Conservation (phyloP, 2,113 vertebrate species). For the Oreochromis niloticus region DNA sequence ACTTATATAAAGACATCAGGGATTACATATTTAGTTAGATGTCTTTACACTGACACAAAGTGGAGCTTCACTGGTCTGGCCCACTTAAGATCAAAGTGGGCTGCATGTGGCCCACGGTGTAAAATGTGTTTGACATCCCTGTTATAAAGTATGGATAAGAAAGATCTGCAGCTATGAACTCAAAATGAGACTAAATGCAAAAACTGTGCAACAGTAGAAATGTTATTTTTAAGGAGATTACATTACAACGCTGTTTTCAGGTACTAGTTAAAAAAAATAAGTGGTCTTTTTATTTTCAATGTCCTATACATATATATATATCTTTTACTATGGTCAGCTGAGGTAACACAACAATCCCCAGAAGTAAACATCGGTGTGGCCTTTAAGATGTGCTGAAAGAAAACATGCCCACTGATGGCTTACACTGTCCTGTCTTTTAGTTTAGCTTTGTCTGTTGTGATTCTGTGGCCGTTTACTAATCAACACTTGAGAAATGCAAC, state of each 20-base stretch:
- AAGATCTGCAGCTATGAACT: not conserved
- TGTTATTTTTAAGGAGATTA: not conserved
- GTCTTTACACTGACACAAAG: not conserved
- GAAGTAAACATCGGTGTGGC: not conserved
- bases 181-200: not conserved
- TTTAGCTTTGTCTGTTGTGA: not conserved
- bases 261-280: not conserved
- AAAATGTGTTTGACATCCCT: not conserved
- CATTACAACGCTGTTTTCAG: not conserved
- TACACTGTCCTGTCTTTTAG: not conserved
- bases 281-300: not conserved
- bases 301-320: not conserved
- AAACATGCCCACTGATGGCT: not conserved
- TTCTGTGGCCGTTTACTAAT: slow-evolving; percentile 37
- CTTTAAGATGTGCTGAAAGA: not conserved
- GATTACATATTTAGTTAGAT: not conserved
- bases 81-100: not conserved
- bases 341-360: not conserved
- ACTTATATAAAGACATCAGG: not conserved
- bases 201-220: not conserved
- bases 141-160: not conserved
- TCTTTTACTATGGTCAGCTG: not conserved
- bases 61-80: not conserved
- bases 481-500: slow-evolving; percentile 1
- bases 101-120: not conserved